These are phyloP conservation scores for Temnothorax curvispinosus DNA, from an alignment of 1,140 invertebrate species.

Conservation along the genomic window DNA sequence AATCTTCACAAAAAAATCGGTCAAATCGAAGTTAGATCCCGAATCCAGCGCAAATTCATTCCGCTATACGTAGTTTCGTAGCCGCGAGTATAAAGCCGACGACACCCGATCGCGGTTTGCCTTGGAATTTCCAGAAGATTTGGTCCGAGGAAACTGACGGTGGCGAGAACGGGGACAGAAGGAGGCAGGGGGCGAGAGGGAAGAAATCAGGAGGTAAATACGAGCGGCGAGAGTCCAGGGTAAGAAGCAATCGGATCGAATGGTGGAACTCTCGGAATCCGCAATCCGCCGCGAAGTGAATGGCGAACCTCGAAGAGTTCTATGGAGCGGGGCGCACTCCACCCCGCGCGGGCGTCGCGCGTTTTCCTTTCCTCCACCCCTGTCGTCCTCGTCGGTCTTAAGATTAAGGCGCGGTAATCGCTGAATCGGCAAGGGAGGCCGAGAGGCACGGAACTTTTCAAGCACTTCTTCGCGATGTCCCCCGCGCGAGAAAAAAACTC, in stretches of 20 bases:
- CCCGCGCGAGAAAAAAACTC: slow-evolving; percentile 53
- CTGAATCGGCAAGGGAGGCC: slow-evolving; percentile 71
- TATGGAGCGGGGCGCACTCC: slow-evolving; percentile 41
- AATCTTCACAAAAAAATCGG: not conserved
- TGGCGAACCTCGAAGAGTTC: slow-evolving; percentile 78
- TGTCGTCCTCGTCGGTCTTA: slow-evolving; percentile 46
- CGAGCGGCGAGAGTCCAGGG: slow-evolving; percentile 68
- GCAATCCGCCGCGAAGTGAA: slow-evolving; percentile 82
- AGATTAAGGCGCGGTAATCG: slow-evolving; percentile 74
- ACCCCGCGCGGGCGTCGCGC: slow-evolving; percentile 51
- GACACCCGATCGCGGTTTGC: slow-evolving; percentile 45
- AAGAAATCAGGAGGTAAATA: slow-evolving; percentile 77
- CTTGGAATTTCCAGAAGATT: slow-evolving; percentile 53
- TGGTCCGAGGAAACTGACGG: not conserved
- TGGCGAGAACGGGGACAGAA: not conserved
- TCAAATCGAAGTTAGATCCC: slow-evolving; percentile 7
- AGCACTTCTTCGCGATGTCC: slow-evolving; percentile 59
- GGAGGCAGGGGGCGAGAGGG: slow-evolving; percentile 25
- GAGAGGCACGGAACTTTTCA: slow-evolving; percentile 31
- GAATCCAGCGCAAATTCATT: not conserved
- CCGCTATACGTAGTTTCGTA: slow-evolving; percentile 8
- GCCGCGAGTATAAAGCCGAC: slow-evolving; percentile 36
- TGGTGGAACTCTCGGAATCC: slow-evolving; percentile 82
- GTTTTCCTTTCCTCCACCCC: slow-evolving; percentile 57
- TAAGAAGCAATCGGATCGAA: slow-evolving; percentile 81